Conservation (phyloP, 2,888 invertebrate species). For the Hemaris fuciformis region DNA sequence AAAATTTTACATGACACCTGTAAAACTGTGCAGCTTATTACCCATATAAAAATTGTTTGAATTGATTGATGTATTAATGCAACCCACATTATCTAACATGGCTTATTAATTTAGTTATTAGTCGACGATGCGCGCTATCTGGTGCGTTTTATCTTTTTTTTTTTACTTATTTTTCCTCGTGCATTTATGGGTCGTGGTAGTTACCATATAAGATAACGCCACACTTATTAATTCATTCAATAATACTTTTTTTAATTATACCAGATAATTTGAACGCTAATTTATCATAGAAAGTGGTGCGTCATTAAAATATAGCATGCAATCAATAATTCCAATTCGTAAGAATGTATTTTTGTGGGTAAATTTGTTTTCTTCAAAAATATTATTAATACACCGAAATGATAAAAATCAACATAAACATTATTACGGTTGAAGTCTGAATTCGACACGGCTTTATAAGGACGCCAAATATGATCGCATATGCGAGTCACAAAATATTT, state of each 20-base stretch:
- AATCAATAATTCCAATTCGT: too few species aligned
- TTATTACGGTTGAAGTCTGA: too few species aligned
- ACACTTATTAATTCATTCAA: not conserved
- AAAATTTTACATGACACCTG: too few species aligned
- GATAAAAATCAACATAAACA: too few species aligned
- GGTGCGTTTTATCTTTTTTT: not conserved
- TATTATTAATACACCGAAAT: too few species aligned
- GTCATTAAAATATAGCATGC: not conserved
- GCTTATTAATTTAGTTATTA: not conserved
- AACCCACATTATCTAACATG: not conserved
- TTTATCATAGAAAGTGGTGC: not conserved
- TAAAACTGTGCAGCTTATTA: too few species aligned
- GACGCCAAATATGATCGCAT: too few species aligned
- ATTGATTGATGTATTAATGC: not conserved
- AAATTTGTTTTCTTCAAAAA: too few species aligned
- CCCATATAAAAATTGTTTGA: too few species aligned
- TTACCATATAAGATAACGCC: not conserved
- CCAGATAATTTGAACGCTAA: not conserved
- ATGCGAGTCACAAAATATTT: too few species aligned
- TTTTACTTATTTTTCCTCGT: not conserved
- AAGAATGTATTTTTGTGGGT: too few species aligned
- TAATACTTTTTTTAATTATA: not conserved
- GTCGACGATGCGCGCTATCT: not conserved
- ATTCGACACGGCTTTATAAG: too few species aligned
- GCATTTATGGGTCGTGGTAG: not conserved